Conservation (phyloP, 2,888 invertebrate genomes). For the Hirtodrosophila alboralis region DNA sequence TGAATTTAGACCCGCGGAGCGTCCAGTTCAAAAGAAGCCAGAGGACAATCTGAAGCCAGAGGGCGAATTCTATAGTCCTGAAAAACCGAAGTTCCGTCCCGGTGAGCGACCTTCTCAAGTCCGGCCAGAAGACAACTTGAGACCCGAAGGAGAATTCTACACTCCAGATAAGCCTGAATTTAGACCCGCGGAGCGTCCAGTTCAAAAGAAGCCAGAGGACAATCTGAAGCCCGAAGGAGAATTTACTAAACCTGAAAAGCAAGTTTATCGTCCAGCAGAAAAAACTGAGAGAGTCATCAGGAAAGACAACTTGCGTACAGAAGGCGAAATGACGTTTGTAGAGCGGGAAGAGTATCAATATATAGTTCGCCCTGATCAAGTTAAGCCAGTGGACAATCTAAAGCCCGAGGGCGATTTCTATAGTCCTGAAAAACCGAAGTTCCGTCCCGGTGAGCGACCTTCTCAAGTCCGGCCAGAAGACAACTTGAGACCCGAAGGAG, state of each 20-base stretch:
- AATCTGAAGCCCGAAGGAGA: slow-evolving; percentile 86
- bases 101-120: slow-evolving; percentile 74
- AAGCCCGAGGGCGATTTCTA: slow-evolving; percentile 86
- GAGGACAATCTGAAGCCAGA: slow-evolving; percentile 84
- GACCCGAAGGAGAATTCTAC: slow-evolving; percentile 86
- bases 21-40: slow-evolving; percentile 82
- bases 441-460: slow-evolving; percentile 84
- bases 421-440: slow-evolving; percentile 83
- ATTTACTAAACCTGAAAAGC: slow-evolving; percentile 82
- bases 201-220: slow-evolving; percentile 85
- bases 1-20: slow-evolving; percentile 73
- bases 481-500: slow-evolving; percentile 56
- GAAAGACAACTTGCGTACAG: slow-evolving; percentile 85
- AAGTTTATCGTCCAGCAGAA: slow-evolving; percentile 85
- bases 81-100: slow-evolving; percentile 85
- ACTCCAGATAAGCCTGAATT: slow-evolving; percentile 84
- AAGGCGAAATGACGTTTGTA: slow-evolving; percentile 85
- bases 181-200: slow-evolving; percentile 85
- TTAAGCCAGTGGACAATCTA: slow-evolving; percentile 85
- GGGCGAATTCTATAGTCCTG: slow-evolving; percentile 86
- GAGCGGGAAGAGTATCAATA: slow-evolving; percentile 83
- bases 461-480: slow-evolving; percentile 84
- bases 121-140: slow-evolving; percentile 85
- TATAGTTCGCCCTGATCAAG: slow-evolving; percentile 84
- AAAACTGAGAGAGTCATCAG: slow-evolving; percentile 84